These are phyloP conservation scores for Zaprionus inermis DNA, from an alignment of 1,140 invertebrate genomes.

Conservation along the genomic window DNA sequence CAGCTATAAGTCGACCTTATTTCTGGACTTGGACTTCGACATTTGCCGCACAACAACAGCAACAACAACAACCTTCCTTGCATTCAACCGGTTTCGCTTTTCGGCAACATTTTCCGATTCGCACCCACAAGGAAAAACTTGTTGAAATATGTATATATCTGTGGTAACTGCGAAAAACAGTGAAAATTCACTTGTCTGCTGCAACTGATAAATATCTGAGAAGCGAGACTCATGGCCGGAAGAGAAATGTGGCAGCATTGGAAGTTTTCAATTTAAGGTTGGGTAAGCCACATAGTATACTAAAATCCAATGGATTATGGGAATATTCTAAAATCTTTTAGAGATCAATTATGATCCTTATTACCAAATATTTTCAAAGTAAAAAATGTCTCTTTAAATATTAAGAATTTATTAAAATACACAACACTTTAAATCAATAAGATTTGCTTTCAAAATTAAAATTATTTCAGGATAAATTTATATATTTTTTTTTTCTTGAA, in stretches of 20 bases:
- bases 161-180: background rate
- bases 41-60: conserved; percentile 53
- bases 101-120: conserved; percentile 41
- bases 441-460: too few relatives aligned
- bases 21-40: conserved; percentile 64
- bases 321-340: too few relatives aligned
- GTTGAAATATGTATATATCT: conserved; percentile 31
- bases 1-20: conserved; percentile 50
- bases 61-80: conserved; percentile 1
- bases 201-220: conserved; percentile 4
- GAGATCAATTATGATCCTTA: too few relatives aligned
- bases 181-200: conserved; percentile 1
- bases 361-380: background rate
- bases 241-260: background rate
- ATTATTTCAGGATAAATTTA: too few relatives aligned
- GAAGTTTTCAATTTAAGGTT: background rate
- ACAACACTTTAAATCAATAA: too few relatives aligned
- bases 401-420: too few relatives aligned
- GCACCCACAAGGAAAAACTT: conserved; percentile 28
- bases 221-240: background rate
- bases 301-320: too few relatives aligned
- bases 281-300: too few relatives aligned
- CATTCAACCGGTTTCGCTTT: conserved; percentile 45
- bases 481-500: too few relatives aligned
- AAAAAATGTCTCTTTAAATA: background rate